These are phyloP conservation scores for Erebia ligea DNA, from an alignment of 2,888 invertebrate genomes.

Conservation along the genomic window DNA sequence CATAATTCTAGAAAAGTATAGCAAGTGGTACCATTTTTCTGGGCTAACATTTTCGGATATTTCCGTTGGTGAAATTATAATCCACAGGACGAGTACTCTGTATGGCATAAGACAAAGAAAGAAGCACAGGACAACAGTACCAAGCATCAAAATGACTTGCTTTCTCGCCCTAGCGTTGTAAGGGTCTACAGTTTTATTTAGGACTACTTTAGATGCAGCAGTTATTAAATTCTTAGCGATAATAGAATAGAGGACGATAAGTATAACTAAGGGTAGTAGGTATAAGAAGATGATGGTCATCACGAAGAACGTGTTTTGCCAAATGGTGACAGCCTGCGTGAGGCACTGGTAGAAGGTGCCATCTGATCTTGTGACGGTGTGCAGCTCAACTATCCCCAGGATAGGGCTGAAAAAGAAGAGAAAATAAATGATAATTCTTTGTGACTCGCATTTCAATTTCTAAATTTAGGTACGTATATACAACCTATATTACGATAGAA, in stretches of 20 bases:
- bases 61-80: constrained; percentile 89
- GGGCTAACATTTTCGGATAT: constrained; percentile 86
- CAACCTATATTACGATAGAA: background rate
- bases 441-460: background rate
- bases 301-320: constrained; percentile 91
- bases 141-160: constrained; percentile 94
- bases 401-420: constrained; percentile 89
- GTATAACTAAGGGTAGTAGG: constrained; percentile 89
- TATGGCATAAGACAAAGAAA: constrained; percentile 95
- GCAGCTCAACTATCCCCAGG: constrained; percentile 89
- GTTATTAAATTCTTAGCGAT: constrained; percentile 93
- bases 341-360: constrained; percentile 89
- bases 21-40: constrained; percentile 91
- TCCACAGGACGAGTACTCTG: constrained; percentile 91
- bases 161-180: constrained; percentile 88
- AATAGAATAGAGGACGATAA: constrained; percentile 91
- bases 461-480: background rate
- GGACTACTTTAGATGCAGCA: constrained; percentile 85
- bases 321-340: constrained; percentile 89
- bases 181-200: constrained; percentile 88
- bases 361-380: constrained; percentile 86
- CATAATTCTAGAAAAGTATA: constrained; percentile 94
- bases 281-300: constrained; percentile 91
- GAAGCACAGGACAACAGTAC: constrained; percentile 93
- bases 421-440: constrained; percentile 38